These are phyloP conservation scores for Drosophila siamana DNA, from an alignment of 2,888 invertebrate genomes.

Conservation along the genomic window DNA sequence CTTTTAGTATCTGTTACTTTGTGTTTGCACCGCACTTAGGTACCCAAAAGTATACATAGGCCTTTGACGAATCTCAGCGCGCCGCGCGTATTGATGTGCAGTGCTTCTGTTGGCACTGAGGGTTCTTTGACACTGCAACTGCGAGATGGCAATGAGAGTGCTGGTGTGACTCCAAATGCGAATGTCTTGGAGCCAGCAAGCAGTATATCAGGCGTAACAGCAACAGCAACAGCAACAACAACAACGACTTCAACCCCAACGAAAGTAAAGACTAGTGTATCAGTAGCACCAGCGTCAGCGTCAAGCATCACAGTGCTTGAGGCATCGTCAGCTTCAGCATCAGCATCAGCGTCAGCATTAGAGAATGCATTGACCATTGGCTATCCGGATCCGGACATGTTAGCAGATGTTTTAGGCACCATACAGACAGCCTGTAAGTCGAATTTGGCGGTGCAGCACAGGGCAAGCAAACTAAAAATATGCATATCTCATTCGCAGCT, in stretches of 20 bases:
- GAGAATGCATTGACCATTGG: conserved; percentile 89
- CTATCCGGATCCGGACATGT: conserved; percentile 91
- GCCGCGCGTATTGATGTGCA: conserved; percentile 84
- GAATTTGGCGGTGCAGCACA: background rate
- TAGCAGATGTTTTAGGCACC: conserved; percentile 90
- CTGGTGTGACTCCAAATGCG: conserved; percentile 7
- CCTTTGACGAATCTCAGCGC: conserved; percentile 84
- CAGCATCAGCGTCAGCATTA: conserved; percentile 71
- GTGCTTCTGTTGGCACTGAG: conserved; percentile 85
- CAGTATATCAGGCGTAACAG: conserved; percentile 28
- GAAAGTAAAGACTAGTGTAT: conserved; percentile 13
- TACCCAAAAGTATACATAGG: conserved; percentile 85
- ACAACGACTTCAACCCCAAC: conserved; percentile 12
- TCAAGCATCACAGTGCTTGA: conserved; percentile 50
- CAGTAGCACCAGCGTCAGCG: conserved; percentile 24
- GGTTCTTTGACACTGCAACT: conserved; percentile 85
- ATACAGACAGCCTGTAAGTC: conserved; percentile 87
- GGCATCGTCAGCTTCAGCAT: conserved; percentile 47
- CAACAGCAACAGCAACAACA: conserved; percentile 17
- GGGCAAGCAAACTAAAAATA: no score
- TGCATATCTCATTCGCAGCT: conserved; percentile 53
- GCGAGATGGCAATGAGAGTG: conserved; percentile 82
- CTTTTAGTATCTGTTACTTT: conserved; percentile 35
- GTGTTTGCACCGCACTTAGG: conserved; percentile 67
- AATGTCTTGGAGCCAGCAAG: conserved; percentile 16